Evolutionary conservation across 2,888 invertebrate genomes (phyloP).

Genomic region (Cephus spinipes): DNA sequence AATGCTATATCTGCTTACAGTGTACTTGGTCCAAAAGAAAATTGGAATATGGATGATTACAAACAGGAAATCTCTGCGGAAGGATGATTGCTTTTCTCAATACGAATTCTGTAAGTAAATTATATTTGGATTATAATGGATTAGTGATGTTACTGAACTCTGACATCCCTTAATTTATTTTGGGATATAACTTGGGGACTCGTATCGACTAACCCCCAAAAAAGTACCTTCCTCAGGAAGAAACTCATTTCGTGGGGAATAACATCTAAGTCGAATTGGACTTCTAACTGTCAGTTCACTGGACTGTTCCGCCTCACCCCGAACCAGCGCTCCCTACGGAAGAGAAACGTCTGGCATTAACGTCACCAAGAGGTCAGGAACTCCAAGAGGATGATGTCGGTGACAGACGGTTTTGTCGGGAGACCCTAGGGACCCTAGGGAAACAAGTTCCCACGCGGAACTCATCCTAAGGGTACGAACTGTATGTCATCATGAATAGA

Average conservation of each 20-base stretch:
- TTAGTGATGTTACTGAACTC: not conserved
- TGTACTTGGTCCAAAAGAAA: not conserved
- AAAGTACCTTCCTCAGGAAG: not conserved
- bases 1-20: not conserved
- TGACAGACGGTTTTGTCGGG: conserved; percentile 45
- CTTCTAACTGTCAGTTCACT: not conserved
- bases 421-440: conserved; percentile 39
- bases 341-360: conserved; percentile 35
- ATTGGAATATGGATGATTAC: not conserved
- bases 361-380: conserved; percentile 47
- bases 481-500: not conserved
- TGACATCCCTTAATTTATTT: not conserved
- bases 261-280: not conserved
- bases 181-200: not conserved
- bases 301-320: not conserved
- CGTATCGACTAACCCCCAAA: not conserved
- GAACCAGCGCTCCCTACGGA: not conserved
- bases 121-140: not conserved
- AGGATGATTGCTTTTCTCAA: not conserved
- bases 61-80: not conserved
- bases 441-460: not conserved
- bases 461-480: not conserved
- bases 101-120: not conserved
- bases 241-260: not conserved
- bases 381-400: conserved; percentile 46